Base-by-base conservation (phyloP, 2,113 vertebrate species). In the Poecile atricapillus region DNA sequence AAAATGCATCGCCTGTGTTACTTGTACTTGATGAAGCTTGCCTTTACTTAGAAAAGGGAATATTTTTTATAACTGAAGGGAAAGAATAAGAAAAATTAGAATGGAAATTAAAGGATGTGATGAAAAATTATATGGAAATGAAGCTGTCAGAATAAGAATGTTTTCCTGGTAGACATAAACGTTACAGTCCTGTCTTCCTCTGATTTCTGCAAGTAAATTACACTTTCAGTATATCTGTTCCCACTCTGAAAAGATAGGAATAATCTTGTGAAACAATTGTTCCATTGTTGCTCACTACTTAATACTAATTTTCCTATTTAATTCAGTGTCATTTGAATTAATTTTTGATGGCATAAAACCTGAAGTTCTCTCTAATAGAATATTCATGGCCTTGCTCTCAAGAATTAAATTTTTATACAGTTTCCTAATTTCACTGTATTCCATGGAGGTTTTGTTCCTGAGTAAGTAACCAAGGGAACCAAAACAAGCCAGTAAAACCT, bases 391-490 rank as follows among this genome's bases (percentile, higher is more conserved):
- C 11, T 52, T 75, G 53, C 25, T 90, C 23, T 82, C 74, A 90
- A 55, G 60, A 77, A n/a, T 83, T 64, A 35, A 58, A 47, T 90
- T 95, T 46, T 21, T 55, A 14, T 87, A 20, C 31, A 25, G 4
- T 87, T 82, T 87, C 60, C 58, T 58, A 58, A 74, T 87, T 75
- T 84, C 44, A 27, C 35, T 75, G 7, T 90, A 59, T 67, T 93
- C 76, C n/a, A 1, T 78, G 65, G 69, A 93, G 90, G 59, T 33
- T 82, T 84, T 37, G 21, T 50, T 90, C 47, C 68, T 79, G 28
- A 58, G 43, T 78, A 44, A 69, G 90, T 92, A 95, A 88, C 85
- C 91, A 92, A 88, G 82, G 85, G 62, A 95, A 93, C 79, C 64
- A 62, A 44, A 84, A n/a, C 13, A 56, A 91, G 44, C 41, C 73